These are phyloP conservation scores for Cyprinella venusta DNA, from an alignment of 2,797 vertebrate genomes.

Conservation along the genomic window DNA sequence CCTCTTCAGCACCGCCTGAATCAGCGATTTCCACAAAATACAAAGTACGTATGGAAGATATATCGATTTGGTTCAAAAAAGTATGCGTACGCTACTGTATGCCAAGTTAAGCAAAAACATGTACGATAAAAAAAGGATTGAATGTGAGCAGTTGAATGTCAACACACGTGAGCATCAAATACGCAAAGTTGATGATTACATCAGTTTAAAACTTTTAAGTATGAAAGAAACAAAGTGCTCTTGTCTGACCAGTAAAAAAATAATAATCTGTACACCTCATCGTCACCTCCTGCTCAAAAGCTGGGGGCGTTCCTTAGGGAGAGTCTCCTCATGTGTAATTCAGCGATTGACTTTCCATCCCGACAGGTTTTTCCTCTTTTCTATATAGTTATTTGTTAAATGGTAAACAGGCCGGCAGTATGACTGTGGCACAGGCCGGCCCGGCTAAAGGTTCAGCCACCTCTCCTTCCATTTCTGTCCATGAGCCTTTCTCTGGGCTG, in stretches of 20 bases:
- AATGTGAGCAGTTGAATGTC: constrained; percentile 72
- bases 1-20: constrained; percentile 63
- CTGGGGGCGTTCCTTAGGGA: constrained; percentile 68
- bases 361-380: constrained; percentile 58
- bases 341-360: constrained; percentile 69
- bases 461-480: constrained; percentile 97
- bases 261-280: constrained; percentile 82
- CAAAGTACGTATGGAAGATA: constrained; percentile 79
- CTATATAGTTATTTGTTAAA: constrained; percentile 92
- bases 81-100: constrained; percentile 74
- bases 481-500: constrained; percentile 95
- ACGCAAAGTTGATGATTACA: constrained; percentile 69
- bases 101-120: constrained; percentile 74
- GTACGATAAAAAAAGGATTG: constrained; percentile 69
- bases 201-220: constrained; percentile 69
- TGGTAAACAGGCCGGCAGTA: constrained; percentile 92
- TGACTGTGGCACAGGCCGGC: constrained; percentile 93
- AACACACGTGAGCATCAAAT: constrained; percentile 77
- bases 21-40: constrained; percentile 73
- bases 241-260: constrained; percentile 85
- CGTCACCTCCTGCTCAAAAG: constrained; percentile 68
- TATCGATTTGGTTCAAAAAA: constrained; percentile 68
- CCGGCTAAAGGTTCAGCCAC: constrained; percentile 97
- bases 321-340: constrained; percentile 67
- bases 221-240: constrained; percentile 83